phyloP scores from a whole-genome alignment of 2,888 invertebrate genomes.

The Acanthococcus lagerstroemiae region DNA sequence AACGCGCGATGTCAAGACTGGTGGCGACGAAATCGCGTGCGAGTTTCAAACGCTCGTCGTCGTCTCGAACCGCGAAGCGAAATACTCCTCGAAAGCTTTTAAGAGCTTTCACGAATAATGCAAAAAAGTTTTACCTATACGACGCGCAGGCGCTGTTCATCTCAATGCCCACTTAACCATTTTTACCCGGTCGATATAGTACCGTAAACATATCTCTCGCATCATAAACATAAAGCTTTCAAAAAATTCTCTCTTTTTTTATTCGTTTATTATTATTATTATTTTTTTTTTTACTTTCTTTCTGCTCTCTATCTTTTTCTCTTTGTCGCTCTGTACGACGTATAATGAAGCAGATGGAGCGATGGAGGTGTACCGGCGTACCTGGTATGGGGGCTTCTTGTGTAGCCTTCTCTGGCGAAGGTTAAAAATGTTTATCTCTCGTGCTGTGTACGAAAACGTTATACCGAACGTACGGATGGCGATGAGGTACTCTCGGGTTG shows the following conservation, averaged over 20 bases:
- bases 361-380: too few relatives aligned
- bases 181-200: constrained; percentile 28
- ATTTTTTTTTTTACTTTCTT: neutral
- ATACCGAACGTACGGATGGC: too few relatives aligned
- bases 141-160: constrained; percentile 13
- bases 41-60: neutral
- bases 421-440: too few relatives aligned
- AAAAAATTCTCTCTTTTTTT: neutral
- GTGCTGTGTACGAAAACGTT: too few relatives aligned
- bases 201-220: constrained; percentile 27
- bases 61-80: constrained; percentile 8
- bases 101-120: constrained; percentile 28
- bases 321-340: too few relatives aligned
- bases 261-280: neutral
- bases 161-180: constrained; percentile 24
- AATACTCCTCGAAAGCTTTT: constrained; percentile 25
- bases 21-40: neutral
- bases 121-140: constrained; percentile 19
- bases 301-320: neutral
- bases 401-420: too few relatives aligned
- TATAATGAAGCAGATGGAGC: too few relatives aligned
- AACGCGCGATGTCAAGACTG: neutral
- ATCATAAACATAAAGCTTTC: constrained; percentile 23
- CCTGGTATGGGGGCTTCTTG: too few relatives aligned
- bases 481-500: too few relatives aligned